A percentile compares a stretch with the other conserved stretches of the same genome.
These are phyloP conservation scores for Dasypogon diadema DNA, from an alignment of 2,888 invertebrate genomes.

Conservation along the genomic window DNA sequence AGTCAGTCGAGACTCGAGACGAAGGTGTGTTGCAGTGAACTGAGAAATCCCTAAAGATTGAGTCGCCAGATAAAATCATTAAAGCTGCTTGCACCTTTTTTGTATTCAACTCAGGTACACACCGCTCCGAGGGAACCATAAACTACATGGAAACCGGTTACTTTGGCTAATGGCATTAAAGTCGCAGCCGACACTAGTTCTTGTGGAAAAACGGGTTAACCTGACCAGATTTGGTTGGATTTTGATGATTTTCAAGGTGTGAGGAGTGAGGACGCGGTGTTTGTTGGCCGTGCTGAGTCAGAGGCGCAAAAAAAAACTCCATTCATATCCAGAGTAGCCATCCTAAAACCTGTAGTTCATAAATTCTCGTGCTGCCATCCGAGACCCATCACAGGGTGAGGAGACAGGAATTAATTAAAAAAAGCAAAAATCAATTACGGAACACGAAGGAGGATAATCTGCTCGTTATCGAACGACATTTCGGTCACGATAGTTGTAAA, in stretches of 20 bases:
- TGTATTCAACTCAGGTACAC: not conserved
- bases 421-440: slow-evolving; percentile 24
- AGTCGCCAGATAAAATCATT: slow-evolving; percentile 5
- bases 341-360: no score
- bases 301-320: not conserved
- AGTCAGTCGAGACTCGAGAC: slow-evolving; percentile 12
- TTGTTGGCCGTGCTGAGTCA: slow-evolving; percentile 10
- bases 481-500: not conserved
- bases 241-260: not conserved
- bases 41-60: slow-evolving; percentile 4
- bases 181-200: not conserved
- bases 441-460: not conserved
- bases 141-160: slow-evolving; percentile 26
- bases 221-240: no score
- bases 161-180: not conserved
- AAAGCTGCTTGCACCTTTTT: slow-evolving; percentile 4
- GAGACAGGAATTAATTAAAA: slow-evolving; percentile 1
- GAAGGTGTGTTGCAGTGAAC: slow-evolving; percentile 10
- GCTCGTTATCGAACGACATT: not conserved
- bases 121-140: slow-evolving; percentile 12
- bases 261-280: not conserved
- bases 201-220: not conserved
- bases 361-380: not conserved
- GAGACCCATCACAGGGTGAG: not conserved
- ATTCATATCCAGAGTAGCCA: slow-evolving; percentile 24